Evolutionary conservation across 2,888 invertebrate genomes (phyloP).

Genomic region (Tigriopus californicus): DNA sequence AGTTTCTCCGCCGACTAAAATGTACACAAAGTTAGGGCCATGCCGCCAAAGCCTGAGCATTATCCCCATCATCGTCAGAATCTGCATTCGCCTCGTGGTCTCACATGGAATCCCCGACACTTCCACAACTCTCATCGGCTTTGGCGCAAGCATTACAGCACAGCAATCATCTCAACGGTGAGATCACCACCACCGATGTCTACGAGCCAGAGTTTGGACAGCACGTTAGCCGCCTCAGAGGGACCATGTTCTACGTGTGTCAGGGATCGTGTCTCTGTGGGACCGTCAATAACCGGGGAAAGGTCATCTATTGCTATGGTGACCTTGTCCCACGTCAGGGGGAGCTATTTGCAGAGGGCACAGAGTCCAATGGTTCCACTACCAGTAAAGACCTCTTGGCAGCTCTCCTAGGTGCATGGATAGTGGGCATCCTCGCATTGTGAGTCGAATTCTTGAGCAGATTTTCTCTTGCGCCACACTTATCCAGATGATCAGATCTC

Average conservation of each 20-base stretch:
- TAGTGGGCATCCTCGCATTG: conserved; percentile 10
- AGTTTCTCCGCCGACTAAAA: no score
- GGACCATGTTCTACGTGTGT: conserved; percentile 12
- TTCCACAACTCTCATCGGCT: no score
- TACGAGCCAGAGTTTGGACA: neutral
- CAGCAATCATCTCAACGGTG: no score
- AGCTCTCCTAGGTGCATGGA: conserved; percentile 7
- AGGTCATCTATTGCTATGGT: conserved; percentile 16
- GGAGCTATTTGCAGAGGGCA: conserved; percentile 4
- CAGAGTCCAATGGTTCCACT: neutral
- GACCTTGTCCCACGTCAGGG: conserved; percentile 12
- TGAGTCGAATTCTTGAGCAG: neutral
- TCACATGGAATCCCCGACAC: no score
- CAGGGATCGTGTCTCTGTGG: conserved; percentile 12
- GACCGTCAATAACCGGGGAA: conserved; percentile 7
- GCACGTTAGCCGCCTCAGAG: conserved; percentile 1
- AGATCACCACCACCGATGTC: neutral
- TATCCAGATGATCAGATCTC: neutral
- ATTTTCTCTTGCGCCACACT: neutral
- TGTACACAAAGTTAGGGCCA: no score
- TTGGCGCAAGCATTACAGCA: no score
- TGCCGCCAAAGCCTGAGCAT: no score
- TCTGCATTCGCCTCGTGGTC: no score
- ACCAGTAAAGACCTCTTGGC: conserved; percentile 6
- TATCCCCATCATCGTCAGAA: no score